Conservation (phyloP, 2,888 invertebrate genomes). For the Lepeophtheirus nordmannii region DNA sequence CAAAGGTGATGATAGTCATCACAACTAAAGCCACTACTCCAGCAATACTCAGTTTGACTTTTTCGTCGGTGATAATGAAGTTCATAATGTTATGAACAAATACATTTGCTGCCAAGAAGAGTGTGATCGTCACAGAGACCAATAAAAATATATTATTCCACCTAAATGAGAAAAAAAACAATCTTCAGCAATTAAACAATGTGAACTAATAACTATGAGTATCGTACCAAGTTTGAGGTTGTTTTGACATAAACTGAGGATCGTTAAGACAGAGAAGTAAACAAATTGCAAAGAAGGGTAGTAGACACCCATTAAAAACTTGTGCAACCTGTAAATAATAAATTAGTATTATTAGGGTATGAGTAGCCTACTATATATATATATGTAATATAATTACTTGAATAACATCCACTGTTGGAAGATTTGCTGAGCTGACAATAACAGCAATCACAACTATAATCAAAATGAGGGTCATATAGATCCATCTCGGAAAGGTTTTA, state of each 20-base stretch:
- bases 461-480: constrained; percentile 13
- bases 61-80: not conserved
- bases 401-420: constrained; percentile 12
- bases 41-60: constrained; percentile 14
- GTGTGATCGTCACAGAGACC: constrained; percentile 19
- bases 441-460: constrained; percentile 15
- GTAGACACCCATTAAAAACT: constrained; percentile 21
- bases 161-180: not conserved
- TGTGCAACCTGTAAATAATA: constrained; percentile 2
- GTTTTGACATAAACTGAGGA: constrained; percentile 10
- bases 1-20: constrained; percentile 2
- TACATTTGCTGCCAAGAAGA: constrained; percentile 21
- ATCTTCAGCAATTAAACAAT: not conserved
- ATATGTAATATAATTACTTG: not conserved
- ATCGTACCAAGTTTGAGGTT: constrained; percentile 12
- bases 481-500: constrained; percentile 18
- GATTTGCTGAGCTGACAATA: constrained; percentile 17
- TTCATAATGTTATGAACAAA: constrained; percentile 18
- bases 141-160: constrained; percentile 17
- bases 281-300: constrained; percentile 23
- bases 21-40: constrained; percentile 1
- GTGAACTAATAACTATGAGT: not conserved
- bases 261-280: constrained; percentile 16
- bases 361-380: no score
- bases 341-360: no score